A percentile compares a stretch with the other conserved stretches of the same genome.
Conservation (phyloP, 2,113 vertebrate genomes). For the Urocolius indicus region DNA sequence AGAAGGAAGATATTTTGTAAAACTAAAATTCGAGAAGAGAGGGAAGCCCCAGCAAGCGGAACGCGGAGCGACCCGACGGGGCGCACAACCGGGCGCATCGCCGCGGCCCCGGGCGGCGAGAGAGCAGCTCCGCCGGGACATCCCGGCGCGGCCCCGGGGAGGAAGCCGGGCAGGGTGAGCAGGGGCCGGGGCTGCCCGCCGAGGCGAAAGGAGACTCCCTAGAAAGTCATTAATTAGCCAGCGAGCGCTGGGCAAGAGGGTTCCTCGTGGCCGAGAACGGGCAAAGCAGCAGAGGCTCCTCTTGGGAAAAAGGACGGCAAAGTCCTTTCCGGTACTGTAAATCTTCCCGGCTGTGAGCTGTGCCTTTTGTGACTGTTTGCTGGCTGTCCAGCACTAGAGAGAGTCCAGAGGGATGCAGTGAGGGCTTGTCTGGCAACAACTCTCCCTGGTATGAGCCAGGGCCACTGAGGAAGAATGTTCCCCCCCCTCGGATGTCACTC, state of each 20-base stretch:
- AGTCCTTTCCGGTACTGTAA: background rate
- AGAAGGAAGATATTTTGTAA: background rate
- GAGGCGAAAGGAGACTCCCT: background rate
- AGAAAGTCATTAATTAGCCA: background rate
- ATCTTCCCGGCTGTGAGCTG: background rate
- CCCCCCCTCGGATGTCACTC: background rate
- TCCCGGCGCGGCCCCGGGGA: background rate
- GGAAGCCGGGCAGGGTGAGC: too few species aligned
- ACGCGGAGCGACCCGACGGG: background rate
- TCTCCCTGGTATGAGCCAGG: background rate
- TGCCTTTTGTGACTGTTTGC: background rate
- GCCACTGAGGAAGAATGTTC: background rate
- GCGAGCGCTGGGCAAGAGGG: background rate
- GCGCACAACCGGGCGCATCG: background rate
- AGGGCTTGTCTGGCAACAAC: background rate
- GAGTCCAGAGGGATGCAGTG: background rate
- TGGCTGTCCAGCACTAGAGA: background rate
- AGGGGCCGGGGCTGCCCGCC: too few species aligned
- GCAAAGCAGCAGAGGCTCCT: background rate
- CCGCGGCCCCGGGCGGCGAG: background rate
- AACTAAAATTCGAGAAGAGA: background rate
- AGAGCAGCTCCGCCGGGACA: background rate
- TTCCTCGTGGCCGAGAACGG: background rate
- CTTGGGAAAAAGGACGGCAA: background rate
- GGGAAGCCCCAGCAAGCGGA: background rate